Conservation (phyloP, 2,797 vertebrate species). For the Chelonia mydas region DNA sequence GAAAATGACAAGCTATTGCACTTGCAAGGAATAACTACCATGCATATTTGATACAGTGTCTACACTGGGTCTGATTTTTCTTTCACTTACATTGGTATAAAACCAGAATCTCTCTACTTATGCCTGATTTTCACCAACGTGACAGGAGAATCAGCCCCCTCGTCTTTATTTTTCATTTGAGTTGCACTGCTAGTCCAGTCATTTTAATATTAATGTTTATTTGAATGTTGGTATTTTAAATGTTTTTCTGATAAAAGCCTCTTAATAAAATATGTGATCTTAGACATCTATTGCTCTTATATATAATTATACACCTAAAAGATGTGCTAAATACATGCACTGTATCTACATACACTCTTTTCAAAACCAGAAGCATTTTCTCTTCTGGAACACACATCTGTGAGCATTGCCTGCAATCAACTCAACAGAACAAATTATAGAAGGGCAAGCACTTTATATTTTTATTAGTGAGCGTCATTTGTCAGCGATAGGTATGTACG, state of each 20-base stretch:
- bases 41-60: accelerated
- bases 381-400: neutral
- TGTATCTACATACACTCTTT: neutral
- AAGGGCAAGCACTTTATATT: neutral
- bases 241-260: neutral
- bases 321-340: neutral
- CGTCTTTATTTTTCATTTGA: neutral
- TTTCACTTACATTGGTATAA: neutral
- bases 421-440: neutral
- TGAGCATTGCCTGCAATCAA: neutral
- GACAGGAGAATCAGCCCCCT: neutral
- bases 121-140: neutral
- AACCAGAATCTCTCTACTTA: neutral
- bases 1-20: neutral
- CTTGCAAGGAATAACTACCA: neutral
- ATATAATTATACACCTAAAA: accelerated
- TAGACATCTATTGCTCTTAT: neutral
- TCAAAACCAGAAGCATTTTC: neutral
- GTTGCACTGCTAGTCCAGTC: neutral
- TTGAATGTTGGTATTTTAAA: neutral
- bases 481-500: neutral
- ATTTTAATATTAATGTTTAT: neutral
- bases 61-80: neutral
- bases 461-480: neutral
- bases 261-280: neutral